These are phyloP conservation scores for Lanistes nyassanus DNA, from an alignment of 1,140 invertebrate genomes.

Conservation along the genomic window DNA sequence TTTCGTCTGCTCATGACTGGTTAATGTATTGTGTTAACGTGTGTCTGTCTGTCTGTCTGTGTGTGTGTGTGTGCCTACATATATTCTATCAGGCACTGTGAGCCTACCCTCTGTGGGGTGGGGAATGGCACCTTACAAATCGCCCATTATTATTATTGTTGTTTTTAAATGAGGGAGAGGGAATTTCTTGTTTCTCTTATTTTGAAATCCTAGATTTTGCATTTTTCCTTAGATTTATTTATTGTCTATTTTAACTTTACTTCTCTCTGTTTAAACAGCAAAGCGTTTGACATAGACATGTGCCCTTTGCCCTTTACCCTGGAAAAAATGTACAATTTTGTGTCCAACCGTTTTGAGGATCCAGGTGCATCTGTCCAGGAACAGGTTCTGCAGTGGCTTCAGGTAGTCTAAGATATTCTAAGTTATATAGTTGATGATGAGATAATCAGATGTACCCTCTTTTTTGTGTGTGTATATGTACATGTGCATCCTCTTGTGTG, in stretches of 20 bases:
- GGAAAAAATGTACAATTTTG: slow-evolving; percentile 94
- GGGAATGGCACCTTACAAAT: too few relatives aligned
- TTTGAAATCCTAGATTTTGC: neutral
- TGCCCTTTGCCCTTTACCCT: slow-evolving; percentile 93
- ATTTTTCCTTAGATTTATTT: neutral
- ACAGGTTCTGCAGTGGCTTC: slow-evolving; percentile 94
- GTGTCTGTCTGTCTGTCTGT: too few relatives aligned
- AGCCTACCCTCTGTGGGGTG: too few relatives aligned
- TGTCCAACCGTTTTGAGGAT: slow-evolving; percentile 85
- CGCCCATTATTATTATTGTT: neutral
- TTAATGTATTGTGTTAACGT: too few relatives aligned
- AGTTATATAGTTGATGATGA: neutral
- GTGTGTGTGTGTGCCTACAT: too few relatives aligned
- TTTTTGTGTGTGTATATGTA: neutral
- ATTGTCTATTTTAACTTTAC: slow-evolving; percentile 7
- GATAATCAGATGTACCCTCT: neutral
- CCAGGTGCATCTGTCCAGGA: slow-evolving; percentile 88
- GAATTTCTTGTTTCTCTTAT: neutral
- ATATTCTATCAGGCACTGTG: too few relatives aligned
- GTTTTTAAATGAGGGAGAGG: neutral
- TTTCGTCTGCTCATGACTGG: too few relatives aligned
- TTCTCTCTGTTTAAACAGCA: slow-evolving; percentile 72
- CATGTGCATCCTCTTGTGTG: neutral
- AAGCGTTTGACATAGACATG: slow-evolving; percentile 96
- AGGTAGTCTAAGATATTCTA: slow-evolving; percentile 71